Conservation (phyloP, 2,888 invertebrate species). For the Unio delphinus region DNA sequence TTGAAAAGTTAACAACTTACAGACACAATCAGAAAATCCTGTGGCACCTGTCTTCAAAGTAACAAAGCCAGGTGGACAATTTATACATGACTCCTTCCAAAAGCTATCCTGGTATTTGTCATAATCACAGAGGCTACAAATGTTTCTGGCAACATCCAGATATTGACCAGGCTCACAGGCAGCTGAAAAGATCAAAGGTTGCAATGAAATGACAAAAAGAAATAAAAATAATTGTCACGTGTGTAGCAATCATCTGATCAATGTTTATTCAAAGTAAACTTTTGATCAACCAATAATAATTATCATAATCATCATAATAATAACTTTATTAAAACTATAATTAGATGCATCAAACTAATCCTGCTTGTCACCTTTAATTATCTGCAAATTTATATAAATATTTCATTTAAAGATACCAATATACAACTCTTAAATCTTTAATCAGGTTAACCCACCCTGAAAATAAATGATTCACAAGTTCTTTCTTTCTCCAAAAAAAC, state of each 20-base stretch:
- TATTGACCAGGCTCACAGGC: constrained; percentile 83
- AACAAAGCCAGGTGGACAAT: constrained; percentile 33
- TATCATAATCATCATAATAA: no score
- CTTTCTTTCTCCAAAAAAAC: no score
- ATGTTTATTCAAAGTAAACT: not conserved
- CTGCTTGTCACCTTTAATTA: no score
- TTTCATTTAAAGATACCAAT: no score
- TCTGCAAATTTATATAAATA: no score
- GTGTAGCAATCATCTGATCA: no score
- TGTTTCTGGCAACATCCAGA: constrained; percentile 77
- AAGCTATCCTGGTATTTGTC: constrained; percentile 67
- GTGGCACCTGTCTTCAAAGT: constrained; percentile 33
- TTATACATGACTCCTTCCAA: constrained; percentile 84
- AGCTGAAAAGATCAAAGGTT: constrained; percentile 18
- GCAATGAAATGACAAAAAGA: not conserved
- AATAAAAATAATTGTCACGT: not conserved
- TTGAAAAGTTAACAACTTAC: constrained; percentile 23
- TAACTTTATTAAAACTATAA: no score
- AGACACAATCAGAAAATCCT: constrained; percentile 26
- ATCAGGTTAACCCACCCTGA: no score
- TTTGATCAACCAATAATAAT: not conserved
- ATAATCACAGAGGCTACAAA: constrained; percentile 82
- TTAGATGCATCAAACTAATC: no score
- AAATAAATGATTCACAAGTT: no score
- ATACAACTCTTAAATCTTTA: no score